Conservation (phyloP, 2,113 vertebrate species). For the Antidorcas marsupialis region DNA sequence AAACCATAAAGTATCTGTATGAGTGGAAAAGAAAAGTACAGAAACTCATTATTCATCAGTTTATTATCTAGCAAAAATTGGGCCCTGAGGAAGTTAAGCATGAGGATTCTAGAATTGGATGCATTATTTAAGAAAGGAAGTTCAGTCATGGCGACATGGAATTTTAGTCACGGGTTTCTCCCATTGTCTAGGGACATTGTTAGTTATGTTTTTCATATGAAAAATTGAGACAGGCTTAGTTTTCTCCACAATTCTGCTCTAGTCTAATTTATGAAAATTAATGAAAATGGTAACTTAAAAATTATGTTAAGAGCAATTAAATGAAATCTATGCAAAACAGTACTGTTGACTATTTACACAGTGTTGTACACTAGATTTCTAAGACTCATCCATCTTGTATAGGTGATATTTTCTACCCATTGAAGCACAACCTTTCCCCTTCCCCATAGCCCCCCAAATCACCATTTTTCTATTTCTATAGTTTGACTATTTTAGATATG, state of each 20-base stretch:
- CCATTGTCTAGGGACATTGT: not conserved
- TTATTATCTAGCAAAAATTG: not conserved
- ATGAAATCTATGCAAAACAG: not conserved
- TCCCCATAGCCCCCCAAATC: not conserved
- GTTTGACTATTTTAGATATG: not conserved
- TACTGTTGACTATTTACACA: not conserved
- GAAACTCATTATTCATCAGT: not conserved
- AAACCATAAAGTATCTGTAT: not conserved
- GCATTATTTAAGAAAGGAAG: not conserved
- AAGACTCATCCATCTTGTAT: not conserved
- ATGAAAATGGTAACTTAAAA: not conserved
- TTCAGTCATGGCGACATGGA: not conserved
- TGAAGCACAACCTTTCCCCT: accelerated
- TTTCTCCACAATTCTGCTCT: not conserved
- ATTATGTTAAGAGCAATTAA: not conserved
- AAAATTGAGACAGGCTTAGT: not conserved
- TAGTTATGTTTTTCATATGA: not conserved
- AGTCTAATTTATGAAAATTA: not conserved
- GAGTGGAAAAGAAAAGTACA: not conserved
- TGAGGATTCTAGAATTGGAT: not conserved
- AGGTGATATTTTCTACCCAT: not conserved
- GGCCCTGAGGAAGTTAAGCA: not conserved
- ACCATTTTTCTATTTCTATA: not conserved
- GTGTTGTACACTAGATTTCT: not conserved
- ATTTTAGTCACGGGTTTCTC: not conserved